Conservation (phyloP, 2,113 vertebrate species). For the Tringa solitaria region DNA sequence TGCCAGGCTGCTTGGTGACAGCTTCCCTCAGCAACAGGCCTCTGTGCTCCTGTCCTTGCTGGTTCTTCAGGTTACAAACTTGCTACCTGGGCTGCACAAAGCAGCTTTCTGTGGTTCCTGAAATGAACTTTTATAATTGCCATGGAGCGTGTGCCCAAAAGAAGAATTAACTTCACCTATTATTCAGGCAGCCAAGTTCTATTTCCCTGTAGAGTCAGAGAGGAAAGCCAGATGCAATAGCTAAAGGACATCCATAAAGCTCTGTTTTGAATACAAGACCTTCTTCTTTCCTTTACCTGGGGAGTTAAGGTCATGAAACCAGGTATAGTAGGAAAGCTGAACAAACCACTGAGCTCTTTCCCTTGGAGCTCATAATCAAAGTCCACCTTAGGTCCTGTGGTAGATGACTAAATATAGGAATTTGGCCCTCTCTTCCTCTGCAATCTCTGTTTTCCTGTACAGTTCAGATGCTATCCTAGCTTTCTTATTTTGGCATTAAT, state of each 20-base stretch:
- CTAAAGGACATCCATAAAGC: not conserved
- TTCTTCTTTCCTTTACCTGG: not conserved
- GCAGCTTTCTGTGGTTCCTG: not conserved
- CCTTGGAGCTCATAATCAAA: not conserved
- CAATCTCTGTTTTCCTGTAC: not conserved
- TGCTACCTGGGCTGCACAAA: not conserved
- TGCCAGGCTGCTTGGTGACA: conserved; percentile 8
- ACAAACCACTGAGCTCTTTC: not conserved
- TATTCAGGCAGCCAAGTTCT: not conserved
- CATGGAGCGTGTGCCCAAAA: not conserved
- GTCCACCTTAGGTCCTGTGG: not conserved
- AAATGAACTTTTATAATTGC: not conserved
- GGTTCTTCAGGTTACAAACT: not conserved
- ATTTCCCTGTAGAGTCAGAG: not conserved
- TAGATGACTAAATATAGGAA: not conserved
- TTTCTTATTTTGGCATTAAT: not conserved
- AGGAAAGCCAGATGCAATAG: not conserved
- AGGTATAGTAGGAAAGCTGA: not conserved
- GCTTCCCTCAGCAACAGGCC: not conserved
- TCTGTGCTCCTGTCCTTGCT: not conserved
- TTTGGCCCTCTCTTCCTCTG: not conserved
- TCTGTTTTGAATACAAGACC: not conserved
- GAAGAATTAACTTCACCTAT: not conserved
- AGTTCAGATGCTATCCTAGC: not conserved
- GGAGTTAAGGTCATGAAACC: not conserved